A percentile compares a stretch with the other conserved stretches of the same genome.
Evolutionary conservation across 37 sponge, comb jelly and placozoan genomes (phyloP).

Genomic region (Lycopodina hypogea): DNA sequence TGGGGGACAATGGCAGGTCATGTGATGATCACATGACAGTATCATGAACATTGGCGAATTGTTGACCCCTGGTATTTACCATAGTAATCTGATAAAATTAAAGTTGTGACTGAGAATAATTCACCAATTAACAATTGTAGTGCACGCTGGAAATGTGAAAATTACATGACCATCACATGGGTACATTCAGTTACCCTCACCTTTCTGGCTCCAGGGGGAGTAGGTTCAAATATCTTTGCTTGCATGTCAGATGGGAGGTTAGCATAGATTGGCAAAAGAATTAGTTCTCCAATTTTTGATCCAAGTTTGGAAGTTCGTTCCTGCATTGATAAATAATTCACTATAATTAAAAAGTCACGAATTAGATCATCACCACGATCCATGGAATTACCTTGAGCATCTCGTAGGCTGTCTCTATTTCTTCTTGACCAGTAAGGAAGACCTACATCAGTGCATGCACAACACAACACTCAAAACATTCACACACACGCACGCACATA

Average conservation of each 20-base stretch:
- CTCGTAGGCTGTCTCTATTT: slow-evolving; percentile 95
- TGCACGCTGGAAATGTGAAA: neutral
- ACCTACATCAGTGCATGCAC: slow-evolving; percentile 54
- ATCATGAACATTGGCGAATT: no score
- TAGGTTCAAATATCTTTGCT: slow-evolving; percentile 99
- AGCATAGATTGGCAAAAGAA: slow-evolving; percentile 95
- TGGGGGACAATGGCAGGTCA: neutral
- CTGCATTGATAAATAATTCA: slow-evolving; percentile 18
- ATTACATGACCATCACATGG: slow-evolving; percentile 11
- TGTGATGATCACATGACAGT: neutral
- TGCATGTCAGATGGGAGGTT: slow-evolving; percentile 99
- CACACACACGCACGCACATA: neutral
- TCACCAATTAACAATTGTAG: no score
- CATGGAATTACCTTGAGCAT: slow-evolving; percentile 63
- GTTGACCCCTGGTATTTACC: no score
- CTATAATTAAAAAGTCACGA: neutral
- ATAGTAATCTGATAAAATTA: no score
- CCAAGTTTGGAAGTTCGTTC: slow-evolving; percentile 83
- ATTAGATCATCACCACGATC: neutral
- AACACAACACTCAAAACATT: neutral
- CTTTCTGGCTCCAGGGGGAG: slow-evolving; percentile 98
- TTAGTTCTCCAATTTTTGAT: slow-evolving; percentile 88
- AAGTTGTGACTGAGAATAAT: no score
- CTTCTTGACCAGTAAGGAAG: slow-evolving; percentile 98
- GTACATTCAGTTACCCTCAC: slow-evolving; percentile 16